Evolutionary conservation across 2,888 invertebrate species (phyloP), one percentile per base, ranked within the genome.

Genomic region (Eumacrocentrus americanus): DNA sequence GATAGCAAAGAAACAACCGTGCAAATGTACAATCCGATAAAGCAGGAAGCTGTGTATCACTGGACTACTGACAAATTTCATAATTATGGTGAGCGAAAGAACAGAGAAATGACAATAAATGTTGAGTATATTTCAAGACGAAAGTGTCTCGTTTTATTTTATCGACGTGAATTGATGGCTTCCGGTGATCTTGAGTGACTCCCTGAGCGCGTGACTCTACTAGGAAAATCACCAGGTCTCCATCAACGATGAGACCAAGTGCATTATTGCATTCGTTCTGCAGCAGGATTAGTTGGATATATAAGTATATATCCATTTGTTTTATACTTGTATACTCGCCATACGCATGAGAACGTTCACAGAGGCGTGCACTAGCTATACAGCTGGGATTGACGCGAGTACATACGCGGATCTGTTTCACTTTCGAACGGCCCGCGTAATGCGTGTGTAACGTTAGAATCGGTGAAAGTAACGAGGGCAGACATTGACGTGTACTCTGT

Each of bases 391-490:
- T 20, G 12, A 54, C 25, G 23, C 14, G 14, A 14, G 40, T 34
- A 57, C 42, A 60, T 54, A 60, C 44, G 60, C 61, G 68, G 65
- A 64, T 75, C 69, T 73, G 69, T 75, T 77, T 77, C 74, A 77
- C 76, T 77, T 76, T 77, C 76, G 66, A 70, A 60, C 67, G 66
- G 60, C 55, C 58, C 50, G 67, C 63, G 65, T 63, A 65, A 68
- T 67, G 68, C 68, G 67, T 68, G 67, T 67, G 70, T 74, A 76
- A 75, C 72, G 69, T 73, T 76, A 73, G 77, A 77, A 75, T 72
- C 71, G 73, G 68, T 66, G 68, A 68, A 67, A 68, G 68, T 65
- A 59, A 61, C 40, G 42, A 40, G 52, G 50, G 50, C 57, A 50
- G 52, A 35, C 46, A 46, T 47, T 58, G 40, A 48, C 48, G 42